These are phyloP conservation scores for Parnassius mnemosyne DNA, from an alignment of 2,888 invertebrate species.

Conservation along the genomic window DNA sequence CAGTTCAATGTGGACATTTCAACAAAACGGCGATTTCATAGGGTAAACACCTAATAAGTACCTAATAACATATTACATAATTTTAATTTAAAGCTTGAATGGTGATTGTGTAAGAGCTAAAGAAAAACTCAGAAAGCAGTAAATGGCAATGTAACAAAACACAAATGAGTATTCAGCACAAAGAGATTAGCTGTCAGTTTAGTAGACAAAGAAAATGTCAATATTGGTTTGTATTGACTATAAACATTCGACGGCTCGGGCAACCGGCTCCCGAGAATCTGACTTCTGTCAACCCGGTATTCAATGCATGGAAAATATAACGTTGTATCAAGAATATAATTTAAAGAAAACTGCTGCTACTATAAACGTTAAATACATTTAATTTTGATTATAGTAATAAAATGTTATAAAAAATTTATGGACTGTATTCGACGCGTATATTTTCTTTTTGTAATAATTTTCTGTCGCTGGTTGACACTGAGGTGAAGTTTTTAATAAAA, in stretches of 20 bases:
- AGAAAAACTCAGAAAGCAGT: conserved; percentile 37
- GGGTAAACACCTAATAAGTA: too few species aligned
- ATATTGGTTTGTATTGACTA: conserved; percentile 69
- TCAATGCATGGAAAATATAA: conserved; percentile 46
- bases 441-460: too few species aligned
- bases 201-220: conserved; percentile 72
- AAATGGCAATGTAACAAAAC: conserved; percentile 40
- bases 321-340: conserved; percentile 48
- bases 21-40: too few species aligned
- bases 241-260: conserved; percentile 58
- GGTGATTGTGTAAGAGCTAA: conserved; percentile 16
- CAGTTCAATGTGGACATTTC: too few species aligned
- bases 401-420: too few species aligned
- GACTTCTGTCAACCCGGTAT: conserved; percentile 36
- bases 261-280: conserved; percentile 62
- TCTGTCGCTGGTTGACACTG: too few species aligned
- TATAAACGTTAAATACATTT: too few species aligned
- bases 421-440: too few species aligned
- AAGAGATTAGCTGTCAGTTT: conserved; percentile 68
- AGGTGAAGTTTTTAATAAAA: too few species aligned
- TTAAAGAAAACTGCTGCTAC: too few species aligned
- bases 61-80: too few species aligned
- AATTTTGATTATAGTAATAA: too few species aligned
- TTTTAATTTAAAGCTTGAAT: conserved; percentile 9
- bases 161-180: conserved; percentile 62